Evolutionary conservation across 2,113 vertebrate genomes (phyloP).

Genomic region (Coturnix japonica): DNA sequence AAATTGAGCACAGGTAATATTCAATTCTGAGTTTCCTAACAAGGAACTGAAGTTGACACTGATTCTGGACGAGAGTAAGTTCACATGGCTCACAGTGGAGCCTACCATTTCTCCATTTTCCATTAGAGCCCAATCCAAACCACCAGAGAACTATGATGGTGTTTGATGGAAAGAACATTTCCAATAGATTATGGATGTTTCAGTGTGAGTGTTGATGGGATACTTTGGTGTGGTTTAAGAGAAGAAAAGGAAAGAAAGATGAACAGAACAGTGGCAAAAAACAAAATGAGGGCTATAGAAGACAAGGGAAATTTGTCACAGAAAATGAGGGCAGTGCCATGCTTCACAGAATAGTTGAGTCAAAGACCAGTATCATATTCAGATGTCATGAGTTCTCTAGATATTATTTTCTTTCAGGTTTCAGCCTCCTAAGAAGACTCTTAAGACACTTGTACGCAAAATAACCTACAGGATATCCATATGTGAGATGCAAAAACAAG

Average conservation of each 20-base stretch:
- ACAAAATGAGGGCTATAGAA: neutral
- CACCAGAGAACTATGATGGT: neutral
- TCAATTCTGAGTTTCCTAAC: neutral
- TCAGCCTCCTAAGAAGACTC: neutral
- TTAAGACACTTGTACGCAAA: neutral
- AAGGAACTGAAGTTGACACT: neutral
- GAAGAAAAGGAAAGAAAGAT: neutral
- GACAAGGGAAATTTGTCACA: too few relatives aligned
- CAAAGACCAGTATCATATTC: neutral
- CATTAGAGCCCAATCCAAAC: neutral
- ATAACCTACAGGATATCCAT: neutral
- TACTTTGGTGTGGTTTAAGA: neutral
- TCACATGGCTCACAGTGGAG: neutral
- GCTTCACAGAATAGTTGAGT: neutral
- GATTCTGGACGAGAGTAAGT: neutral
- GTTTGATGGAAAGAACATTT: neutral
- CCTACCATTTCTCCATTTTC: neutral
- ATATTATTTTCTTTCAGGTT: neutral
- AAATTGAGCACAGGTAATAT: neutral
- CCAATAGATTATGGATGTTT: neutral
- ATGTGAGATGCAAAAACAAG: neutral
- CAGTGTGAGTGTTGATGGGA: neutral
- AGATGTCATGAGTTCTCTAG: neutral
- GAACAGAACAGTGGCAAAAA: neutral
- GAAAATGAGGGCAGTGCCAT: neutral